Percentiles rank a stretch among this genome's conserved stretches.
Conservation (phyloP, 2,797 vertebrate genomes). For the Florisuga fusca region DNA sequence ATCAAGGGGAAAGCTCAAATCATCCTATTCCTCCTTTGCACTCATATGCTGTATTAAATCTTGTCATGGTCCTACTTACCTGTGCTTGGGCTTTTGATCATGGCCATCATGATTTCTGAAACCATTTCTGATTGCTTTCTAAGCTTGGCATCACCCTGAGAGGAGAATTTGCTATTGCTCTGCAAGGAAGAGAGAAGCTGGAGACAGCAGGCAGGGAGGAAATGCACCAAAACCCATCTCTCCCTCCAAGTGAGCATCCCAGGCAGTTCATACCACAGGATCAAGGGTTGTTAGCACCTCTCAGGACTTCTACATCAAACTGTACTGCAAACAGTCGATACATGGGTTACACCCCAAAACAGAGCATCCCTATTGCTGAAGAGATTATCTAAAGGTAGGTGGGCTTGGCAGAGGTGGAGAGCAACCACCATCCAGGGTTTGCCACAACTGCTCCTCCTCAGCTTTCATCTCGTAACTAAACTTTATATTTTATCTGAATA, state of each 20-base stretch:
- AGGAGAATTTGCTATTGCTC: not conserved
- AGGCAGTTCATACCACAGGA: not conserved
- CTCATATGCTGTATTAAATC: not conserved
- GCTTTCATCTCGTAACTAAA: not conserved
- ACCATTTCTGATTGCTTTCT: not conserved
- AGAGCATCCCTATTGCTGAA: not conserved
- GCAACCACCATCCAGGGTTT: not conserved
- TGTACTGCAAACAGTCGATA: not conserved
- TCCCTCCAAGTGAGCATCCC: not conserved
- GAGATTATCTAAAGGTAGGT: not conserved
- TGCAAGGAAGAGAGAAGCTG: not conserved
- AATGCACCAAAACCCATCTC: not conserved
- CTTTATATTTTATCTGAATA: not conserved
- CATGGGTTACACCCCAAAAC: accelerated
- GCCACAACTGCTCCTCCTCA: not conserved
- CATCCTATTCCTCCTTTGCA: not conserved
- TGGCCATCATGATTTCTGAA: not conserved
- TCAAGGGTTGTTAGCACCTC: not conserved
- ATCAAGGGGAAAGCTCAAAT: not conserved
- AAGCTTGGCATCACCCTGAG: not conserved
- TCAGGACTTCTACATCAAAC: not conserved
- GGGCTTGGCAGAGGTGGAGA: not conserved
- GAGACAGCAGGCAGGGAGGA: not conserved
- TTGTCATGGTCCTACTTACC: not conserved
- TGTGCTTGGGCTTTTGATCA: not conserved